Evolutionary conservation across 2,888 invertebrate genomes (phyloP), one percentile per base, ranked within the genome.

Genomic region (Terebella lapidaria): DNA sequence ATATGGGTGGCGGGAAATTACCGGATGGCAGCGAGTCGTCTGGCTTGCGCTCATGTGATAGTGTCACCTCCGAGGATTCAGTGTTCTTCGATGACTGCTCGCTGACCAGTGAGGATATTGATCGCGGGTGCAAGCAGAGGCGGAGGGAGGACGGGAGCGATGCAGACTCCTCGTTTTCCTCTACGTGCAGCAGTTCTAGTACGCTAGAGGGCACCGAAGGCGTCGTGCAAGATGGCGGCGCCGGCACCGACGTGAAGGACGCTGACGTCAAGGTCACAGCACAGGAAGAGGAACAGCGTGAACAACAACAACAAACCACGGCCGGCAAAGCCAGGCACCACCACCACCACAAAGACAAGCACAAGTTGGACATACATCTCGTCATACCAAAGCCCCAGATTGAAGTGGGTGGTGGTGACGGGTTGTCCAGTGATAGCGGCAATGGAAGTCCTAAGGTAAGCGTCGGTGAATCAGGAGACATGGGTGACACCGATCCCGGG

Each of bases 11-110:
- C 42, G 42, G n/a, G n/a, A 10, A 15, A n/a, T 10, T 35, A 35
- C 10, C 42, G 42, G n/a, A 35, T 35, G 42, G 42, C 10, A 35
- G 42, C 42, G 42, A 35, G 42, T 35, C 42, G n/a, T n/a, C n/a
- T n/a, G n/a, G n/a, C n/a, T n/a, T n/a, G n/a, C n/a, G n/a, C n/a
- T 22, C 49, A 5, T 49, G n/a, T 15, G 18, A n/a, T 15, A 49
- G 49, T 24, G 22, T 49, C 49, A 49, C 49, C 10, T 49, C 49
- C n/a, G 49, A 49, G 5, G 49, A 49, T 22, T n/a, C 49, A 22
- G 49, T 49, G 49, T 49, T 49, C 49, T n/a, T 5, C 18, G 49
- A 49, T 15, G 49, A 49, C 49, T 49, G 22, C 24, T 20, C 49
- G 18, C n/a, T 5, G 5, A 49, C 22, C n/a, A 22, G n/a, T 22